Percentiles rank a stretch among this genome's conserved stretches.
phyloP scores from a whole-genome alignment of 2,797 vertebrate species.

The Helarctos malayanus region DNA sequence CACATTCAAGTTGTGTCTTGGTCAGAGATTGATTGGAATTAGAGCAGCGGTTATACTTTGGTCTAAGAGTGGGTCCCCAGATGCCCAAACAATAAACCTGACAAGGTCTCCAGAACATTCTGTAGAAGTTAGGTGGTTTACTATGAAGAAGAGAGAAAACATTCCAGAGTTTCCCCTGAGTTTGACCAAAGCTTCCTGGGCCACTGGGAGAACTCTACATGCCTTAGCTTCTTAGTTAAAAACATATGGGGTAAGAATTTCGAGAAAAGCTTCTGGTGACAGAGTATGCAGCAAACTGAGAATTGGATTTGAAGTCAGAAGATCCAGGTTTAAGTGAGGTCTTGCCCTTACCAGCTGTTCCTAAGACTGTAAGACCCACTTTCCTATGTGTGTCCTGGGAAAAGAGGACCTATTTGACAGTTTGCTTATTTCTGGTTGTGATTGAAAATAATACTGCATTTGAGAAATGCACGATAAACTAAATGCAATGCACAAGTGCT shows the following conservation, averaged over 20 bases:
- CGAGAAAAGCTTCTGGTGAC: constrained; percentile 71
- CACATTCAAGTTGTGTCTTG: background rate
- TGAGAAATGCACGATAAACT: background rate
- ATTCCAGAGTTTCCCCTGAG: constrained; percentile 75
- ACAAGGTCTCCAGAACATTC: background rate
- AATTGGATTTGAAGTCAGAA: constrained; percentile 19
- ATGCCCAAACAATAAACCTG: constrained; percentile 47
- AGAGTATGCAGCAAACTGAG: constrained; percentile 56
- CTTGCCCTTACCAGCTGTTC: constrained; percentile 9
- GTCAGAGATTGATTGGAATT: constrained; percentile 64
- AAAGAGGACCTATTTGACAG: background rate
- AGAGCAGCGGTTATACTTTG: constrained; percentile 56
- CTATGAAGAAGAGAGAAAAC: constrained; percentile 66
- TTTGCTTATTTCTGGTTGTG: background rate
- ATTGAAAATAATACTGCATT: background rate
- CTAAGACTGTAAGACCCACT: background rate
- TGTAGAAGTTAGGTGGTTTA: constrained; percentile 53
- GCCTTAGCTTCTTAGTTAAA: constrained; percentile 74
- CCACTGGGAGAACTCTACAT: background rate
- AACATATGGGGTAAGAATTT: constrained; percentile 79
- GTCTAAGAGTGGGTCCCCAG: constrained; percentile 54
- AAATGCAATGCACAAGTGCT: background rate
- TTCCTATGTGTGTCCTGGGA: background rate
- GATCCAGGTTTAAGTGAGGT: constrained; percentile 31
- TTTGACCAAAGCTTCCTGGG: constrained; percentile 57